A percentile compares a stretch with the other conserved stretches of the same genome.
Conservation (phyloP, 2,113 vertebrate genomes). For the Lophochroa leadbeateri region DNA sequence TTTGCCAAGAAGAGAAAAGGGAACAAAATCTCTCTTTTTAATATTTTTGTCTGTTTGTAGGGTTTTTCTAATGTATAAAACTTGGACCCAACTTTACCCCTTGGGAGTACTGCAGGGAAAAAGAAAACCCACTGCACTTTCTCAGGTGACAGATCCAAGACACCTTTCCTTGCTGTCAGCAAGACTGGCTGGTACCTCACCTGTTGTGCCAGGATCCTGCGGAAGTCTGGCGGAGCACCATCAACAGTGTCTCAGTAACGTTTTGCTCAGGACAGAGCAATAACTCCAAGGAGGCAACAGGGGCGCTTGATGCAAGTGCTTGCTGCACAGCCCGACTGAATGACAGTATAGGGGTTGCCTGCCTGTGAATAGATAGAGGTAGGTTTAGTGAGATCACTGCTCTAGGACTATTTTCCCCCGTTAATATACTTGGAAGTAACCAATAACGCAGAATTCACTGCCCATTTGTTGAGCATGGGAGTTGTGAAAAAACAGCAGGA, state of each 20-base stretch:
- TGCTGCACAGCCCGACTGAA: fast-evolving
- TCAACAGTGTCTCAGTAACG: fast-evolving
- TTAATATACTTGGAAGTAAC: neutral
- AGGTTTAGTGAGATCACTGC: neutral
- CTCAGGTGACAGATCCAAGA: neutral
- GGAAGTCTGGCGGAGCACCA: neutral
- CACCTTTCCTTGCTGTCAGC: neutral
- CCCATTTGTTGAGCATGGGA: neutral
- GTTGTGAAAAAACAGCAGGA: neutral
- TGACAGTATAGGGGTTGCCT: neutral
- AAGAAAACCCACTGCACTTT: neutral
- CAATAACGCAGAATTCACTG: neutral
- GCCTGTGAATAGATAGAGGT: neutral
- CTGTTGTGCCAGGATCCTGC: neutral
- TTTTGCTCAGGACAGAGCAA: neutral
- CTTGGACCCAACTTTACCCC: neutral
- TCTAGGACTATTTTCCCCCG: neutral
- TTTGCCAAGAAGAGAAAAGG: neutral
- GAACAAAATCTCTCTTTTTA: neutral
- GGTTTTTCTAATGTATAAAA: neutral
- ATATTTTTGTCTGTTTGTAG: neutral
- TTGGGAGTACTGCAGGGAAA: neutral
- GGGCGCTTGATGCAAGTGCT: neutral
- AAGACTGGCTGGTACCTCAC: neutral
- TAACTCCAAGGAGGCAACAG: neutral